phyloP scores from a whole-genome alignment of 2,888 invertebrate species.

The Tillus elongatus region DNA sequence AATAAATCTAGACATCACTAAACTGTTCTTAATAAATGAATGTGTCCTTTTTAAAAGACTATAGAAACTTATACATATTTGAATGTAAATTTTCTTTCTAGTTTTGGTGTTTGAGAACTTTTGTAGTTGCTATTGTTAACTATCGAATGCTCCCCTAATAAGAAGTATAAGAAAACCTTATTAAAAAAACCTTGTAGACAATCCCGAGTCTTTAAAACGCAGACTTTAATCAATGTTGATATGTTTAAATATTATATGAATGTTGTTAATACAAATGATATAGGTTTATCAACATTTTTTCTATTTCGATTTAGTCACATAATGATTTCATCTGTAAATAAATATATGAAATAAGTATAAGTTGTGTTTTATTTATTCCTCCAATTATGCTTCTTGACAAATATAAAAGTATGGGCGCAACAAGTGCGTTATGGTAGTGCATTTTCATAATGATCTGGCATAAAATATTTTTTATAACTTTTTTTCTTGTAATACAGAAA shows the following conservation, averaged over 20 bases:
- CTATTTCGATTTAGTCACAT: conserved; percentile 23
- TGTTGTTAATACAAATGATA: conserved; percentile 25
- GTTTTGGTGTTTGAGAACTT: conserved; percentile 5
- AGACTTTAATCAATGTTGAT: conserved; percentile 27
- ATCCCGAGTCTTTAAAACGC: conserved; percentile 25
- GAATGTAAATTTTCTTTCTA: conserved; percentile 4
- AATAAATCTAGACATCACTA: no score
- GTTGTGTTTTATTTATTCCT: not conserved
- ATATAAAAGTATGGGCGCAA: no score
- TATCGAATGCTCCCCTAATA: not conserved
- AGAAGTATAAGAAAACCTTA: conserved; percentile 1
- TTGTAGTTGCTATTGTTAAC: conserved; percentile 1
- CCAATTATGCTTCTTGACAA: no score
- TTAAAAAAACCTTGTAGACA: conserved; percentile 27
- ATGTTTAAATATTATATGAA: conserved; percentile 27
- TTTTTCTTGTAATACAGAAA: no score
- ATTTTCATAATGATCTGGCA: no score
- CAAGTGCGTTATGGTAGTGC: no score
- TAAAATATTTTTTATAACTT: no score
- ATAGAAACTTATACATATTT: no score
- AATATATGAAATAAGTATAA: conserved; percentile 16
- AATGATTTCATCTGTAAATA: conserved; percentile 26
- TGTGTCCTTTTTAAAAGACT: no score
- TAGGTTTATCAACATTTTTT: conserved; percentile 28
- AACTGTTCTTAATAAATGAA: no score